A percentile compares a stretch with the other conserved stretches of the same genome.
Evolutionary conservation across 2,888 invertebrate species (phyloP).

Genomic region (Girardia tigrina): DNA sequence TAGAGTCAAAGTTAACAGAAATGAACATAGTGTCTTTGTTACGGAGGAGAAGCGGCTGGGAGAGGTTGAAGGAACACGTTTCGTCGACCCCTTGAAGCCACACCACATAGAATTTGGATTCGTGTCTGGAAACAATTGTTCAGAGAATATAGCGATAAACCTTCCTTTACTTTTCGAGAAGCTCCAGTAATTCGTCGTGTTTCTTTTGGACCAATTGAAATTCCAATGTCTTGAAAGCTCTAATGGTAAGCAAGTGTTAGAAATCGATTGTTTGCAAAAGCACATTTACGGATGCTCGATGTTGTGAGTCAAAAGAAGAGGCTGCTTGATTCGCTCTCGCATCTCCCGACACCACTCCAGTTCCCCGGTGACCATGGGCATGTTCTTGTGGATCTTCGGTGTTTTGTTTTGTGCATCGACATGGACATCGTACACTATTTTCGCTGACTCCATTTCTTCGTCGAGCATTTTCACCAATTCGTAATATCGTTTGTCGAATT

Average conservation of each 20-base stretch:
- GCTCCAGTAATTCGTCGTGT: slow-evolving; percentile 61
- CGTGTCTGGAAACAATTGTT: slow-evolving; percentile 53
- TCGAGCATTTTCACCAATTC: slow-evolving; percentile 63
- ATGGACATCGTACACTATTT: slow-evolving; percentile 48
- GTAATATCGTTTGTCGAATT: slow-evolving; percentile 71
- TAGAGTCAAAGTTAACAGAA: slow-evolving; percentile 69
- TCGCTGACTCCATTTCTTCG: slow-evolving; percentile 46
- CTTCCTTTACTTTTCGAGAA: slow-evolving; percentile 55
- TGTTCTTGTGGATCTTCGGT: slow-evolving; percentile 59
- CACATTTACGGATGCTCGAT: slow-evolving; percentile 61
- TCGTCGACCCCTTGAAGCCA: slow-evolving; percentile 64
- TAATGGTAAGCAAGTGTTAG: slow-evolving; percentile 37
- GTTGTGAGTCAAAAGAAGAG: slow-evolving; percentile 63
- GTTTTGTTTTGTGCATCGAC: not conserved
- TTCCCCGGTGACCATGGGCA: slow-evolving; percentile 66
- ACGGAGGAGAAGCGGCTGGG: slow-evolving; percentile 61
- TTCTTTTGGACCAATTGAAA: slow-evolving; percentile 61
- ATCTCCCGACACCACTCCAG: slow-evolving; percentile 70
- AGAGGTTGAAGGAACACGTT: slow-evolving; percentile 63
- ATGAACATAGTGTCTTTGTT: slow-evolving; percentile 56
- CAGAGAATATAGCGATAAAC: not conserved
- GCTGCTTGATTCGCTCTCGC: slow-evolving; percentile 48
- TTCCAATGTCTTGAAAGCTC: slow-evolving; percentile 59
- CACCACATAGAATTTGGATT: slow-evolving; percentile 61
- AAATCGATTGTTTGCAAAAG: not conserved